These are phyloP conservation scores for Piaya cayana DNA, from an alignment of 2,113 vertebrate species.

Conservation along the genomic window DNA sequence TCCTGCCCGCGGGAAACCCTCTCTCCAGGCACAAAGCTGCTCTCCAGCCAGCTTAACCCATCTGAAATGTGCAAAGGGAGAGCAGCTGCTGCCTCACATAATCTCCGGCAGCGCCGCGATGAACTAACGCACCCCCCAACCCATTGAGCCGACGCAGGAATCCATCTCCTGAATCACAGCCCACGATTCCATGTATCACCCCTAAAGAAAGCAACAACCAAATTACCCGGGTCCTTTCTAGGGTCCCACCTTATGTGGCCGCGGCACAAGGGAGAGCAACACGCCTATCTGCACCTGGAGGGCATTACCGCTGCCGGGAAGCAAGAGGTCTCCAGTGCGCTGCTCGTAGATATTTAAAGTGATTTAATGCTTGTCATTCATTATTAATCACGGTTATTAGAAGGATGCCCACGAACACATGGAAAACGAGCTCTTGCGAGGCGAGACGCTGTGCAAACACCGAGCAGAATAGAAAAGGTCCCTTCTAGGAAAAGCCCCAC, in stretches of 20 bases:
- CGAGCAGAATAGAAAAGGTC: constrained; percentile 25
- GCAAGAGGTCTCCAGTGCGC: constrained; percentile 16
- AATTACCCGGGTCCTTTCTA: background rate
- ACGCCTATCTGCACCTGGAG: background rate
- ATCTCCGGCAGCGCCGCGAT: fast-evolving
- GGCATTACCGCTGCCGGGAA: constrained; percentile 31
- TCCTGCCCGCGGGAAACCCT: background rate
- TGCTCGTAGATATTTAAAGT: constrained; percentile 53
- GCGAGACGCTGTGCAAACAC: constrained; percentile 8
- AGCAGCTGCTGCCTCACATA: background rate
- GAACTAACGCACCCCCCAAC: fast-evolving
- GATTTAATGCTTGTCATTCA: constrained; percentile 68
- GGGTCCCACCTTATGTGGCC: background rate
- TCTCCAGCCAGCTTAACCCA: background rate
- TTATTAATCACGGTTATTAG: constrained; percentile 70
- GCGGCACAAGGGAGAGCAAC: background rate
- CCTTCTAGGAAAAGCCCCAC: constrained; percentile 35
- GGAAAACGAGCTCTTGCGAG: constrained; percentile 2
- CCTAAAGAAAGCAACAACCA: background rate
- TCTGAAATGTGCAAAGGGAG: background rate
- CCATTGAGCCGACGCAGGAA: fast-evolving
- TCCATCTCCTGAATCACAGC: background rate
- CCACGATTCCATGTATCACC: background rate
- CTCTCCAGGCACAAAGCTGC: background rate
- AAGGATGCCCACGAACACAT: constrained; percentile 24